phyloP scores from a whole-genome alignment of 35 echinoderm and acorn worm species.

The Lytechinus variegatus region DNA sequence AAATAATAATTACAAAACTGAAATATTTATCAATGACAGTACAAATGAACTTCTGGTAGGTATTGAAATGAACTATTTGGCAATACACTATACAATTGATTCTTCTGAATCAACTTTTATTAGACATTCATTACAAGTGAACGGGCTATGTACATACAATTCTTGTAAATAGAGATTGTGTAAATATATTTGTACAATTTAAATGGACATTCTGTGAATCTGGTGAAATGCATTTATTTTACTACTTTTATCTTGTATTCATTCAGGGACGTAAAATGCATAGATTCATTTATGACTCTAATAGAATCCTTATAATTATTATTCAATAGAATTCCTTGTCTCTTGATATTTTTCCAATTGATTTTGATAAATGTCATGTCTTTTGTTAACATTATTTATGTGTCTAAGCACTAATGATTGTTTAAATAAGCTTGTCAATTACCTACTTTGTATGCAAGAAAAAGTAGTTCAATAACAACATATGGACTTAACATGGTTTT shows the following conservation, averaged over 20 bases:
- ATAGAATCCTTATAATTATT: not conserved
- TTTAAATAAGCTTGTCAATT: not conserved
- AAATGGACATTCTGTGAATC: slow-evolving; percentile 22
- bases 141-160: not conserved
- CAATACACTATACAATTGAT: not conserved
- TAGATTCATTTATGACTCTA: slow-evolving; percentile 17
- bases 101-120: not conserved
- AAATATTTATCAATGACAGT: not conserved
- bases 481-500: not conserved
- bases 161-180: slow-evolving; percentile 21
- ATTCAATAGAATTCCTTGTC: not conserved
- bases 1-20: not conserved
- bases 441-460: not conserved
- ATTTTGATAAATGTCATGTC: not conserved
- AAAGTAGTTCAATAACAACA: not conserved
- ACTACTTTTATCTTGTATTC: slow-evolving; percentile 36
- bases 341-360: not conserved
- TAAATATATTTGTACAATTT: slow-evolving; percentile 24
- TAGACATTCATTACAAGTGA: not conserved
- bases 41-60: not conserved
- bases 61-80: not conserved
- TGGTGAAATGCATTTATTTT: not conserved
- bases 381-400: not conserved
- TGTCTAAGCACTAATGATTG: not conserved
- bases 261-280: slow-evolving; percentile 29